These are phyloP conservation scores for Plectropomus leopardus DNA, from an alignment of 2,113 vertebrate genomes.

Conservation along the genomic window DNA sequence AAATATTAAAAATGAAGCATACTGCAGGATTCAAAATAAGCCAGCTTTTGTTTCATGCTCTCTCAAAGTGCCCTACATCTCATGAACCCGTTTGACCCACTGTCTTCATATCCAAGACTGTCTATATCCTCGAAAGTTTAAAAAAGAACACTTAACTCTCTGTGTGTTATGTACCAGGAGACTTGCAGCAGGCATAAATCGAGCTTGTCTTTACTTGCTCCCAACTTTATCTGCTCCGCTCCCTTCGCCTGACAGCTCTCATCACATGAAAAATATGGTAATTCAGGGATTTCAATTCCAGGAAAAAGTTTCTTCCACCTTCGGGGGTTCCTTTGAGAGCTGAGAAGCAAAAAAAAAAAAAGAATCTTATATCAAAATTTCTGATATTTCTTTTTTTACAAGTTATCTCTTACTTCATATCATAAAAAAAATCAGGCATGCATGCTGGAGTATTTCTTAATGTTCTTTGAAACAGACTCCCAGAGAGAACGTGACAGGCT, in stretches of 20 bases:
- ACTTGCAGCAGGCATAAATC: constrained; percentile 16
- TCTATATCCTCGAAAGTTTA: background rate
- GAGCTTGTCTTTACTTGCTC: constrained; percentile 9
- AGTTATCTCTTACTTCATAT: background rate
- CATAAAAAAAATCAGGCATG: background rate
- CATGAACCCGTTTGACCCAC: background rate
- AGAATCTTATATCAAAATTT: background rate
- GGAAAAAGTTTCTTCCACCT: background rate
- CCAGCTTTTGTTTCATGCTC: background rate
- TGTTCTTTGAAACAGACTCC: background rate
- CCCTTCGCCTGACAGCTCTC: background rate
- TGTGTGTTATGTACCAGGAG: constrained; percentile 15
- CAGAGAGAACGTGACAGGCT: background rate
- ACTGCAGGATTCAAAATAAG: background rate
- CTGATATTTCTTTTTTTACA: background rate
- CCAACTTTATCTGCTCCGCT: background rate
- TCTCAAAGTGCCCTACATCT: background rate
- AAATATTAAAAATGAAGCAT: background rate
- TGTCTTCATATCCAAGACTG: background rate
- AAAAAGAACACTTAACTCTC: constrained; percentile 5
- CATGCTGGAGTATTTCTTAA: background rate
- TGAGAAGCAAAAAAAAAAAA: background rate
- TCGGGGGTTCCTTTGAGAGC: background rate
- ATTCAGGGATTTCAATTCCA: background rate
- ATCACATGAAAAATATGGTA: constrained; percentile 1